Evolutionary conservation across 2,797 vertebrate species (phyloP).

Genomic region (Mastacembelus armatus): DNA sequence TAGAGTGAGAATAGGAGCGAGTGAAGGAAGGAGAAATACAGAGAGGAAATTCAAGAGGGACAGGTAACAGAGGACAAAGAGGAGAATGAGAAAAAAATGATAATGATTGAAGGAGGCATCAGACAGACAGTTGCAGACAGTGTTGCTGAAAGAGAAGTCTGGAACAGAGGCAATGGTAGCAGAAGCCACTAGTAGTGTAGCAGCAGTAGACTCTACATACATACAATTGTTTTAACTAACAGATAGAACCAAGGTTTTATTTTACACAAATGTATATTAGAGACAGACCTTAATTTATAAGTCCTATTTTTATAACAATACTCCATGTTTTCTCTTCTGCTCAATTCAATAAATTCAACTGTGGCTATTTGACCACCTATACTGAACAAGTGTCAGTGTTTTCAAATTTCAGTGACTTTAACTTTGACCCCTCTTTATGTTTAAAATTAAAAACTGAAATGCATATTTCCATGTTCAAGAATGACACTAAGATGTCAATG

Average conservation of each 20-base stretch:
- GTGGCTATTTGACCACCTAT: no score
- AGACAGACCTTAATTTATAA: no score
- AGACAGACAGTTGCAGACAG: constrained; percentile 14
- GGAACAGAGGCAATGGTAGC: background rate
- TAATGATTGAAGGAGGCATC: constrained; percentile 29
- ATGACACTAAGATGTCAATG: no score
- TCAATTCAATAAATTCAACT: no score
- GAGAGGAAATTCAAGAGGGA: constrained; percentile 17
- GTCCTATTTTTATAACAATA: no score
- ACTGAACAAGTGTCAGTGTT: no score
- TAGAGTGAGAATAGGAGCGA: background rate
- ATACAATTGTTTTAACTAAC: background rate
- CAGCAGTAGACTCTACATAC: background rate
- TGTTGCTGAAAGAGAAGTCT: constrained; percentile 17
- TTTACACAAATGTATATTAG: no score
- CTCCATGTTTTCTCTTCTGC: background rate
- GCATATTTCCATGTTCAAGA: no score
- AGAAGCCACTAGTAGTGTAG: background rate
- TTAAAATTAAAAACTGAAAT: no score
- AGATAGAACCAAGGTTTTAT: background rate
- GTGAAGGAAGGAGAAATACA: background rate
- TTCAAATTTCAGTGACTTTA: no score
- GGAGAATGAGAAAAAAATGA: constrained; percentile 21
- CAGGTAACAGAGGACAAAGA: constrained; percentile 44
- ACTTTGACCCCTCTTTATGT: no score